phyloP scores from a whole-genome alignment of 2,113 vertebrate species.

The Tetrao urogallus region DNA sequence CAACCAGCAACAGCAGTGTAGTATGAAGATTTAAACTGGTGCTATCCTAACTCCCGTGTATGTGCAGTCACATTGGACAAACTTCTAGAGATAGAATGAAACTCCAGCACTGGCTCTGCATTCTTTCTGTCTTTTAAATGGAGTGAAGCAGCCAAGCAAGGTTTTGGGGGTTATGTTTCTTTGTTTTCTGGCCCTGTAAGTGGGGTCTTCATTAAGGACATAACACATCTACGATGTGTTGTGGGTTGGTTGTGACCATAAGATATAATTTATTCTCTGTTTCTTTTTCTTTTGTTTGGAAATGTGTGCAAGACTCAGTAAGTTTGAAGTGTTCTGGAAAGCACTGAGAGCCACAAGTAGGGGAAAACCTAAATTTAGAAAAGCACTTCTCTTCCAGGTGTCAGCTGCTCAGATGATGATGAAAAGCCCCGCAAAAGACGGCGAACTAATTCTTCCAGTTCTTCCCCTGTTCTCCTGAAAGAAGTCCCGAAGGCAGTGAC shows the following conservation, averaged over 20 bases:
- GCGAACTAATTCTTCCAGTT: slow-evolving; percentile 95
- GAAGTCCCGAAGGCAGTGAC: slow-evolving; percentile 90
- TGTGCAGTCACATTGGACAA: background rate
- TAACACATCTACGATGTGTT: background rate
- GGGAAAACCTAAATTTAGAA: background rate
- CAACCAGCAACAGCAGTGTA: rapidly evolving
- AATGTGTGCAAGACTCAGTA: background rate
- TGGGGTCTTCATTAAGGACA: background rate
- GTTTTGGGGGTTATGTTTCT: background rate
- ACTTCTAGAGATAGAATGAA: background rate
- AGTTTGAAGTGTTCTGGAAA: background rate
- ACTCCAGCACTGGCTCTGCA: rapidly evolving
- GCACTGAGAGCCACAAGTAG: background rate
- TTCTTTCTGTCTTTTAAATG: background rate
- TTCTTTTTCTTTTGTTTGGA: background rate
- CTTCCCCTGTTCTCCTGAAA: slow-evolving; percentile 94
- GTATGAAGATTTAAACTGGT: background rate
- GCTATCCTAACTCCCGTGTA: rapidly evolving
- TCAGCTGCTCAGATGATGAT: slow-evolving; percentile 97
- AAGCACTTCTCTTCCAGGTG: slow-evolving; percentile 80
- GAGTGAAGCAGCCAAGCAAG: background rate
- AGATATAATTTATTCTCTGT: background rate
- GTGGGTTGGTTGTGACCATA: background rate
- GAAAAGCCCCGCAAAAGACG: slow-evolving; percentile 98
- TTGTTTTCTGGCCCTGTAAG: background rate